Evolutionary conservation across 2,888 invertebrate genomes (phyloP).

Genomic region (Clivina fossor): DNA sequence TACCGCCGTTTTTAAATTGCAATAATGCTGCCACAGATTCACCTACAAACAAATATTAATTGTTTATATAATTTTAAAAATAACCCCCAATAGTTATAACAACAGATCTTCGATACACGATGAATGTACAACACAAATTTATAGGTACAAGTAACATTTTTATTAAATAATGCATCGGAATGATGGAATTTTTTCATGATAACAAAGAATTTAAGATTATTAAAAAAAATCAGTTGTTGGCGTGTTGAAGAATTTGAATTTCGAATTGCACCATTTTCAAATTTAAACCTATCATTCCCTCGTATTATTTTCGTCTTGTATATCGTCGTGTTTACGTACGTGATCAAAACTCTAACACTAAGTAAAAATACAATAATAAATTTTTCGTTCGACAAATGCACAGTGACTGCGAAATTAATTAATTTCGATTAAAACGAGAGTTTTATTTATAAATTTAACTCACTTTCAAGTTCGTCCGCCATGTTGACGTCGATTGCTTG

Average conservation of each 20-base stretch:
- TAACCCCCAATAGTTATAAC: no score
- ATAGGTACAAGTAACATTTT: no score
- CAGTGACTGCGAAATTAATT: slow-evolving; percentile 35
- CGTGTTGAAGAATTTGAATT: slow-evolving; percentile 48
- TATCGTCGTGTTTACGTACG: slow-evolving; percentile 28
- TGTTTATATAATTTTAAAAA: no score
- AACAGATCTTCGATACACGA: no score
- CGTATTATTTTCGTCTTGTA: slow-evolving; percentile 30
- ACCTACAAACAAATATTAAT: no score
- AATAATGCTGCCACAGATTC: slow-evolving; percentile 59
- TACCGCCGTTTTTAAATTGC: slow-evolving; percentile 60
- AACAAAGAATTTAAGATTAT: not conserved
- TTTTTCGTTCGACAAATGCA: slow-evolving; percentile 36
- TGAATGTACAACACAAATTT: no score
- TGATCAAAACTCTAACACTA: slow-evolving; percentile 35
- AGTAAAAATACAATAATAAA: slow-evolving; percentile 26
- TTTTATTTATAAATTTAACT: slow-evolving; percentile 59
- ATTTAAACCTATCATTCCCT: slow-evolving; percentile 48
- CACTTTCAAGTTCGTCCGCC: slow-evolving; percentile 80
- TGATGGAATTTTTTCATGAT: no score
- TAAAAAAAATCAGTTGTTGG: slow-evolving; percentile 21
- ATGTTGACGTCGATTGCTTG: slow-evolving; percentile 65
- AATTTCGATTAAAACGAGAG: slow-evolving; percentile 39
- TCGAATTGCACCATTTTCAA: slow-evolving; percentile 52
- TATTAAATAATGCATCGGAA: no score